Percentiles rank a stretch among this genome's conserved stretches.
Conservation (phyloP, 2,888 invertebrate genomes). For the Idaea straminata region DNA sequence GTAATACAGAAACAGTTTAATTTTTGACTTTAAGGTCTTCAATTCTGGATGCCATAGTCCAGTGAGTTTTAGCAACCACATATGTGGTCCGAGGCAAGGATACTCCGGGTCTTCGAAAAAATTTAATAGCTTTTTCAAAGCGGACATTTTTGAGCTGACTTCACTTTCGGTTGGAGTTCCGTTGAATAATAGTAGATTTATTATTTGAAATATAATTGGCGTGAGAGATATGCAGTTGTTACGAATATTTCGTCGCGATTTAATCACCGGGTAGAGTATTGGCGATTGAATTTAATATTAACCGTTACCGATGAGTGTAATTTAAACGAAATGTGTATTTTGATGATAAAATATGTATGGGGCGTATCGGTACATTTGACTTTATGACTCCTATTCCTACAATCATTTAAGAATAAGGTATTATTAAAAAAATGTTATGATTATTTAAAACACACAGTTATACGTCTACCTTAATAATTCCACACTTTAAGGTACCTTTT, state of each 20-base stretch:
- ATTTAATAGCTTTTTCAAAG: slow-evolving; percentile 25
- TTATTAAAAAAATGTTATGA: background rate
- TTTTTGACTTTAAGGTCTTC: slow-evolving; percentile 26
- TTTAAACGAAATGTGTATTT: slow-evolving; percentile 1
- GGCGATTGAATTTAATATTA: slow-evolving; percentile 41
- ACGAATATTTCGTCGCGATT: slow-evolving; percentile 39
- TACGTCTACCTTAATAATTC: background rate
- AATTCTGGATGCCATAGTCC: slow-evolving; percentile 53
- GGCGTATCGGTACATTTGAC: background rate
- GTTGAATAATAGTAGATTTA: slow-evolving; percentile 2
- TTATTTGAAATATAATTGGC: slow-evolving; percentile 32
- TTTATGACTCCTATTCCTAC: background rate
- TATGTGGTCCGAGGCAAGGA: slow-evolving; percentile 53
- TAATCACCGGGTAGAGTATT: slow-evolving; percentile 44
- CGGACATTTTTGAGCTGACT: slow-evolving; percentile 15
- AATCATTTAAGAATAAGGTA: background rate
- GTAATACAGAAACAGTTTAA: slow-evolving; percentile 45
- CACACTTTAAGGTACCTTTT: background rate
- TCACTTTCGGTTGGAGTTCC: slow-evolving; percentile 7
- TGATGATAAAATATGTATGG: background rate
- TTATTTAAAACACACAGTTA: background rate
- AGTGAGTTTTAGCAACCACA: slow-evolving; percentile 38
- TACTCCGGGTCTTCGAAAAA: slow-evolving; percentile 45
- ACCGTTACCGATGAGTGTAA: slow-evolving; percentile 9
- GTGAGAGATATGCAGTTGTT: slow-evolving; percentile 43